Conservation (phyloP, 2,113 vertebrate genomes). For the Dicentrarchus labrax region DNA sequence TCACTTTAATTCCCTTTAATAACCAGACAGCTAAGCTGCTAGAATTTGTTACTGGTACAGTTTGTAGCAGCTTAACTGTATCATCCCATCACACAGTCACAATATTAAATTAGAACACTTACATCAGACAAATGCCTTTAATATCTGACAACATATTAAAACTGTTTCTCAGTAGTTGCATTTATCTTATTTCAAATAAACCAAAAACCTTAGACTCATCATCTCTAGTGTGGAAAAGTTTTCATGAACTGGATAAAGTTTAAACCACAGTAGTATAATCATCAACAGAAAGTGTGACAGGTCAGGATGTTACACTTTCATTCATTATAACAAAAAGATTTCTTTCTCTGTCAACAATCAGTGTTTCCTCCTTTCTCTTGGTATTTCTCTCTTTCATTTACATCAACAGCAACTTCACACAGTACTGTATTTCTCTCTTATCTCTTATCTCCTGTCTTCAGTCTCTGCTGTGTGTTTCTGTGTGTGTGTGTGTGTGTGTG, state of each 20-base stretch:
- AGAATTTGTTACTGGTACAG: no score
- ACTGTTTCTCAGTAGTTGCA: not conserved
- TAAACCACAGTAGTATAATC: not conserved
- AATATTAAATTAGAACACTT: not conserved
- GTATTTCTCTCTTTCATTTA: not conserved
- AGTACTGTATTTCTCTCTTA: not conserved
- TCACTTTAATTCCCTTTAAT: not conserved
- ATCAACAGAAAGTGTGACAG: not conserved
- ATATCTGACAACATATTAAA: not conserved
- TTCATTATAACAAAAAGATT: not conserved
- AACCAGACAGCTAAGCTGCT: not conserved
- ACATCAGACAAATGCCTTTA: not conserved
- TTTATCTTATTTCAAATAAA: not conserved
- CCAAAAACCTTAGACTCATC: not conserved
- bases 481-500: not conserved
- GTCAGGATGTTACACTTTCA: not conserved
- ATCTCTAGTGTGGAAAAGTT: not conserved
- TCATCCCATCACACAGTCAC: not conserved
- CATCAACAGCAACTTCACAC: not conserved
- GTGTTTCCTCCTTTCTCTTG: not conserved
- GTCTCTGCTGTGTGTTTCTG: not conserved
- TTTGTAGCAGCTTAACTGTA: not conserved
- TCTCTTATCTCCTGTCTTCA: slow-evolving; percentile 33
- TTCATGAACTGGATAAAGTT: not conserved
- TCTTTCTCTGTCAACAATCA: slow-evolving; percentile 5